Percentiles rank a stretch among this genome's conserved stretches.
These are phyloP conservation scores for Caenorhabditis wallacei DNA, from an alignment of 2,888 invertebrate species.

Conservation along the genomic window DNA sequence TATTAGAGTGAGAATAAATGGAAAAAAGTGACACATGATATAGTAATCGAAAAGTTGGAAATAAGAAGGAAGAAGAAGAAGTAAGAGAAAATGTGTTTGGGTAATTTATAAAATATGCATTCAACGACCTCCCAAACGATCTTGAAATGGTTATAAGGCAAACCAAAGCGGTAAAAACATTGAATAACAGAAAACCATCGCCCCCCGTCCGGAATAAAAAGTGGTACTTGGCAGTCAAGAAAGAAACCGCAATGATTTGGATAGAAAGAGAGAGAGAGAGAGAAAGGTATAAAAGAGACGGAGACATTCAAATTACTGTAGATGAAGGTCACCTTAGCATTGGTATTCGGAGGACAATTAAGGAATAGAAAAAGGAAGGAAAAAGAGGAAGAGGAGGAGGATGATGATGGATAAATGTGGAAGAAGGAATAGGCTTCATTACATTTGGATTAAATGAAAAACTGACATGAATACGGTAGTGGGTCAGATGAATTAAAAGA, in stretches of 20 bases:
- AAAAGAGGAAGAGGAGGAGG: conserved; percentile 4
- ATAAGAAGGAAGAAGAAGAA: conserved; percentile 6
- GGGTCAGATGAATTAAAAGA: not conserved
- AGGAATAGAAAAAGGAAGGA: conserved; percentile 16
- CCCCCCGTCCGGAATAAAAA: conserved; percentile 6
- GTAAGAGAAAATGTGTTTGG: conserved; percentile 10
- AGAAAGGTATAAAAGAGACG: conserved; percentile 32
- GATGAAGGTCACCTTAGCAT: conserved; percentile 47
- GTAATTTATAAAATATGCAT: conserved; percentile 57
- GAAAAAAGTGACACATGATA: conserved; percentile 22
- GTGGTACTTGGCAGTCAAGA: conserved; percentile 42
- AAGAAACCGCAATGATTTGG: conserved; percentile 42
- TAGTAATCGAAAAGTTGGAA: not conserved
- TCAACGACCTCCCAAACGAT: conserved; percentile 44
- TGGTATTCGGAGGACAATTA: conserved; percentile 25
- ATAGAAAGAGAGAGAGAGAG: not conserved
- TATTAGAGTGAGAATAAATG: conserved; percentile 2
- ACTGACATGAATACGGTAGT: conserved; percentile 4
- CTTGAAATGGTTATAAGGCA: conserved; percentile 11
- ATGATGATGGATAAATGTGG: conserved; percentile 24
- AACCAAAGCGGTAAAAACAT: conserved; percentile 25
- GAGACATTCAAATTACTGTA: conserved; percentile 53
- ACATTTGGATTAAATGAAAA: conserved; percentile 1
- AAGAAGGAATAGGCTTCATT: conserved; percentile 11
- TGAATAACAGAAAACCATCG: conserved; percentile 11